A percentile compares a stretch with the other conserved stretches of the same genome.
These are phyloP conservation scores for Dasypus novemcinctus DNA, from an alignment of 2,113 vertebrate species.

Conservation along the genomic window DNA sequence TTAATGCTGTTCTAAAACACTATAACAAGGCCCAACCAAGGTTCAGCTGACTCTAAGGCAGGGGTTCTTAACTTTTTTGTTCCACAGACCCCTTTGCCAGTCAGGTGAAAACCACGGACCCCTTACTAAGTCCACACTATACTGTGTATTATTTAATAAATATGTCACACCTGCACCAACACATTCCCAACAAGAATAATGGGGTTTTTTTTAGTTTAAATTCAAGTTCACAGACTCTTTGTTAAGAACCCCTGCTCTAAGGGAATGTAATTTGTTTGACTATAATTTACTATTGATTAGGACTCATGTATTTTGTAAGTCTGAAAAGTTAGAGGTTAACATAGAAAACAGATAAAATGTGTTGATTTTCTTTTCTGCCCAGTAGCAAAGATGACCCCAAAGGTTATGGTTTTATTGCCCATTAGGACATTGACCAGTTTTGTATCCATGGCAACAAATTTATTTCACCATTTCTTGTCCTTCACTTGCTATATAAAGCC, in stretches of 20 bases:
- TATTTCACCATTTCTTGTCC: slow-evolving; percentile 38
- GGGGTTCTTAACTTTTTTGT: no score
- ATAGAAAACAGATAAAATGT: background rate
- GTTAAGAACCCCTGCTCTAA: background rate
- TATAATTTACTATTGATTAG: background rate
- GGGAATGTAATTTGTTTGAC: background rate
- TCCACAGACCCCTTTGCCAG: no score
- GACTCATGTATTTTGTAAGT: background rate
- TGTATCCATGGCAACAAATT: background rate
- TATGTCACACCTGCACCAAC: no score
- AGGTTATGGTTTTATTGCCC: background rate
- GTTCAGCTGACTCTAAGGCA: background rate
- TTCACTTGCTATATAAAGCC: background rate
- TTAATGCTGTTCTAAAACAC: background rate
- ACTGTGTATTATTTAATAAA: no score
- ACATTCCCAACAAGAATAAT: no score
- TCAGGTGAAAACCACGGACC: no score
- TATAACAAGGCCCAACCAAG: background rate
- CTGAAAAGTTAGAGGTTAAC: background rate
- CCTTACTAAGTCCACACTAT: no score
- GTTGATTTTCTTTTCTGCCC: slow-evolving; percentile 26
- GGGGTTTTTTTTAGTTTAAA: no score
- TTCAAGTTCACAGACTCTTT: no score
- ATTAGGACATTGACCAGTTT: slow-evolving; percentile 23
- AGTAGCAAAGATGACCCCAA: background rate